Conservation (phyloP, 2,888 invertebrate species). For the Andricus curvator region DNA sequence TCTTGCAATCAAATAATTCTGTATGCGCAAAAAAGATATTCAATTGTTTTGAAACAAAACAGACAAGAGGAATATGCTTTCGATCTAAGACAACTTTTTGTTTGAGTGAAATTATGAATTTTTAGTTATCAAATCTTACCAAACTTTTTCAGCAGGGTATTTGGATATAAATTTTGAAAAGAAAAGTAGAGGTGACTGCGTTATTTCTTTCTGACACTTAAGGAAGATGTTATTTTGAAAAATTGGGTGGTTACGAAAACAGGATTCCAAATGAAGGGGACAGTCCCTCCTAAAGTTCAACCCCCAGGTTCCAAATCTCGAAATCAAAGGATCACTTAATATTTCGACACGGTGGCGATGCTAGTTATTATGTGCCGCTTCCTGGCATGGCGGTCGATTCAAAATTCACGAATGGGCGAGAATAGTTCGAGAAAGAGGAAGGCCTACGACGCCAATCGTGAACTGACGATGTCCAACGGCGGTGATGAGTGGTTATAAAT, state of each 20-base stretch:
- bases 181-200: not conserved
- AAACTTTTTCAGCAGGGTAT: too few relatives aligned
- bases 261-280: constrained; percentile 3
- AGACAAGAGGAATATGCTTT: too few relatives aligned
- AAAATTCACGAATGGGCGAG: constrained; percentile 47
- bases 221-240: not conserved
- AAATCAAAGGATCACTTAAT: constrained; percentile 36
- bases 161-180: not conserved
- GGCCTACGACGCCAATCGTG: constrained; percentile 29
- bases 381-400: constrained; percentile 23
- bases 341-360: constrained; percentile 35
- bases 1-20: too few relatives aligned
- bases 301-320: constrained; percentile 9
- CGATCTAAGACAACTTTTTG: too few relatives aligned
- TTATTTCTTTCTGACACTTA: not conserved
- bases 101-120: too few relatives aligned
- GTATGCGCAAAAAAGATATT: too few relatives aligned
- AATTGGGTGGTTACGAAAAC: not conserved
- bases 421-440: constrained; percentile 42
- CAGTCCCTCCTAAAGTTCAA: not conserved
- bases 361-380: constrained; percentile 29
- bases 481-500: constrained; percentile 68
- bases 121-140: too few relatives aligned
- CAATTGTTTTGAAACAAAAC: too few relatives aligned
- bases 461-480: constrained; percentile 46